Conservation (phyloP, 2,797 vertebrate species). For the Eutrigla gurnardus region DNA sequence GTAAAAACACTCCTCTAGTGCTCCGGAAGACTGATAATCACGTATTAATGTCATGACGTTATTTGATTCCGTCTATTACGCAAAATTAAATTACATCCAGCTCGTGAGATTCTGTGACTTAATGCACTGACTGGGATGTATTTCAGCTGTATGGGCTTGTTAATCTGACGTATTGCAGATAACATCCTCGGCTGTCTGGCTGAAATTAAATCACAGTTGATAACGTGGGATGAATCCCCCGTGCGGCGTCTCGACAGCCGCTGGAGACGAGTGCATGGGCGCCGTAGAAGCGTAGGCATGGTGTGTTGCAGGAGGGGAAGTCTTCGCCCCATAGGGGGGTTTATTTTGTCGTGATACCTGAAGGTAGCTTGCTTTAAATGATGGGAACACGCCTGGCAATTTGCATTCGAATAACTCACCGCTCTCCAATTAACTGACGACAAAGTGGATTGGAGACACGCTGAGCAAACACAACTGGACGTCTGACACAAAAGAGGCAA, state of each 20-base stretch:
- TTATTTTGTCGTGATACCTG: constrained; percentile 21
- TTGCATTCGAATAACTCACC: constrained; percentile 78
- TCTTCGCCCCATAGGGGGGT: neutral
- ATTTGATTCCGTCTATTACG: constrained; percentile 59
- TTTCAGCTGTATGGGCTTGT: constrained; percentile 47
- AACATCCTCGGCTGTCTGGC: constrained; percentile 41
- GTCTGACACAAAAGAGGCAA: constrained; percentile 74
- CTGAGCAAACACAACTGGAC: constrained; percentile 71
- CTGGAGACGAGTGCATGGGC: constrained; percentile 8
- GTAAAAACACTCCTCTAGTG: constrained; percentile 43
- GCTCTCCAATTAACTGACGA: constrained; percentile 82
- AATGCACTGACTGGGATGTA: constrained; percentile 36
- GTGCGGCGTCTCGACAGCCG: constrained; percentile 23
- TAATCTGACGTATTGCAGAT: constrained; percentile 63
- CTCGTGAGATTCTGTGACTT: constrained; percentile 40
- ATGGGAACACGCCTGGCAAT: constrained; percentile 64
- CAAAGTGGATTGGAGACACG: constrained; percentile 72
- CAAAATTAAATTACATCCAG: constrained; percentile 62
- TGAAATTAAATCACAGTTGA: constrained; percentile 60
- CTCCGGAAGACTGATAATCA: constrained; percentile 47
- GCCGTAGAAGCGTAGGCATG: neutral
- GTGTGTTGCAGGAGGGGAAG: neutral
- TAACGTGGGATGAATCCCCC: constrained; percentile 38
- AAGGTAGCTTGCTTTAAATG: constrained; percentile 63
- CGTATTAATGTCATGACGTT: constrained; percentile 65